Evolutionary conservation across 1,140 invertebrate genomes (phyloP).

Genomic region (Anastatus disparis): DNA sequence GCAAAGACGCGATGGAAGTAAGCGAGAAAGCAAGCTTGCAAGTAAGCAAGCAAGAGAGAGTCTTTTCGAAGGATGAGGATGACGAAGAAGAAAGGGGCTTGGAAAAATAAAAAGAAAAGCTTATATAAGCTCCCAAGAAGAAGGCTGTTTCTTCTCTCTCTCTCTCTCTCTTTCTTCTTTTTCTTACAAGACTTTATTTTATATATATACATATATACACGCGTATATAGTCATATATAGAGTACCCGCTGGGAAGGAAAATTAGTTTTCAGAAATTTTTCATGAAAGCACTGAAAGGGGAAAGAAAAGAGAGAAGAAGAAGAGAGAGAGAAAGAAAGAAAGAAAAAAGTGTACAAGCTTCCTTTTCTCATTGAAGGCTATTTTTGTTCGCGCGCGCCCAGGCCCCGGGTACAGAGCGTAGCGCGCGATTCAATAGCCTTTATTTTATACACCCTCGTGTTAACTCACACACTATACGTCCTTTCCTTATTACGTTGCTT

Average conservation of each 20-base stretch:
- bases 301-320: slow-evolving; percentile 19
- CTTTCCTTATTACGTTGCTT: slow-evolving; percentile 36
- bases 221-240: not conserved
- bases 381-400: slow-evolving; percentile 56
- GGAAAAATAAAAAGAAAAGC: slow-evolving; percentile 34
- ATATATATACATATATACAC: not conserved
- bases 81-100: not conserved
- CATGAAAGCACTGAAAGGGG: slow-evolving; percentile 62
- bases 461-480: slow-evolving; percentile 45
- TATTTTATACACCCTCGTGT: slow-evolving; percentile 60
- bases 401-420: slow-evolving; percentile 10
- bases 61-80: slow-evolving; percentile 26
- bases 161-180: not conserved
- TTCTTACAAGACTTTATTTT: not conserved
- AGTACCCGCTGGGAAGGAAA: slow-evolving; percentile 44
- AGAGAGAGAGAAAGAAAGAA: too few species aligned
- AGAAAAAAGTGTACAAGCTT: slow-evolving; percentile 62
- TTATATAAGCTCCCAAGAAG: not conserved
- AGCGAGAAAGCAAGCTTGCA: not conserved
- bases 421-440: slow-evolving; percentile 61
- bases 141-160: not conserved
- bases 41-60: not conserved
- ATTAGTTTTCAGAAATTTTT: slow-evolving; percentile 67
- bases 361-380: slow-evolving; percentile 65
- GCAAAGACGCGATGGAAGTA: slow-evolving; percentile 37